These are phyloP conservation scores for Papilio aristodemus DNA, from an alignment of 1,140 invertebrate genomes.

Conservation along the genomic window DNA sequence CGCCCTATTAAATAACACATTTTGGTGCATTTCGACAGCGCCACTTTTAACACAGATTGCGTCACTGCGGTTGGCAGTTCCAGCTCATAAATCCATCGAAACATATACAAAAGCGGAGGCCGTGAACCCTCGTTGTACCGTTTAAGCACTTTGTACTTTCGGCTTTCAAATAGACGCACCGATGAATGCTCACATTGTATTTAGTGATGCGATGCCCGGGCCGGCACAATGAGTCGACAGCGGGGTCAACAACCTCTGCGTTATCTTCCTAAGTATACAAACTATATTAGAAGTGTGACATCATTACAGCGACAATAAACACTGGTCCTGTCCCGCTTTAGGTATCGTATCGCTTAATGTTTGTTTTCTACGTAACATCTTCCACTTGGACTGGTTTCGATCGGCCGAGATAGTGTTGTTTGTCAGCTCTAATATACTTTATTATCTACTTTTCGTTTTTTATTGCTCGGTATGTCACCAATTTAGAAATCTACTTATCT, in stretches of 20 bases:
- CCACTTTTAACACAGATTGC: background rate
- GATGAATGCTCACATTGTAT: slow-evolving; percentile 55
- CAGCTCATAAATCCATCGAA: slow-evolving; percentile 55
- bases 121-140: slow-evolving; percentile 49
- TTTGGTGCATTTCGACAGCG: background rate
- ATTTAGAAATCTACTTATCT: slow-evolving; percentile 1
- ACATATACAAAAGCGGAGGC: slow-evolving; percentile 46
- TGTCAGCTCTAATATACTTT: slow-evolving; percentile 35
- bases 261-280: slow-evolving; percentile 61
- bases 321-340: slow-evolving; percentile 42
- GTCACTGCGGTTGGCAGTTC: slow-evolving; percentile 35
- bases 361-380: slow-evolving; percentile 15
- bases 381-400: slow-evolving; percentile 25
- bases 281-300: slow-evolving; percentile 66
- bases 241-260: slow-evolving; percentile 58
- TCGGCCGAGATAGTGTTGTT: slow-evolving; percentile 33
- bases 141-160: slow-evolving; percentile 52
- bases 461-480: background rate
- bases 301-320: slow-evolving; percentile 60
- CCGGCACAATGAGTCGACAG: slow-evolving; percentile 44
- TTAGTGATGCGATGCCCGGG: slow-evolving; percentile 55
- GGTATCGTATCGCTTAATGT: slow-evolving; percentile 22
- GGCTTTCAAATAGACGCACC: slow-evolving; percentile 56
- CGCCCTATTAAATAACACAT: background rate
- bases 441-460: background rate